Base-by-base conservation (phyloP, 2,888 invertebrate species). In the Monochamus alternatus region DNA sequence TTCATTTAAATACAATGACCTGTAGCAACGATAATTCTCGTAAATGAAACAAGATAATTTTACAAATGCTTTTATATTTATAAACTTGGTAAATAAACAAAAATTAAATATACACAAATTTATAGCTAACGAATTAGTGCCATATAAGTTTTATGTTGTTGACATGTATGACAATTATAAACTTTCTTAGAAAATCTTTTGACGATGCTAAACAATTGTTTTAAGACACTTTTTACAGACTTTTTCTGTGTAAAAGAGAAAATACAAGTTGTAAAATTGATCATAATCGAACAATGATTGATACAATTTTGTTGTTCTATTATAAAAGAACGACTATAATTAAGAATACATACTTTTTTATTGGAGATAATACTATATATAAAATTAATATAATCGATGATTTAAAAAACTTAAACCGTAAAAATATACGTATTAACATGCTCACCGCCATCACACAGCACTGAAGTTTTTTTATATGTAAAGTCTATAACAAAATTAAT, bases 141-240 rank as follows among this genome's bases (percentile, higher is more conserved):
- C 51, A 60, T 58, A 68, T 0, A 38, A 7, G 43, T 7, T 22
- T 59, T 43, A 60, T 62, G 44, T n/a, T 69, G 47, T 32, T 52
- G 51, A 32, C 5, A 38, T n/a, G 30, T 66, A 66, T 58, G 38
- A 12, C 32, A 58, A 38, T 58, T 68, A 43, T 14, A 44, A 14
- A 58, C 38, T 59, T 68, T 38, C 31, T 38, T 62, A 63, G 71
- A 71, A 71, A 71, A 71, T 63, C 22, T 3, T 52, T 71, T 62
- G 51, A 51, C 51, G 31, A 60, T 60, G 60, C 47, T 62, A 62
- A 69, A 69, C 60, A 62, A 47, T 60, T 62, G 43, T 47, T 59
- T 47, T 68, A 69, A 69, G 69, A 69, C 69, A 69, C 69, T 60
- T 67, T 67, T 69, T 51, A 69, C 69, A 69, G 69, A 69, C 69